Conservation (phyloP, 1,140 invertebrate species). For the Centruroides sculpturatus region DNA sequence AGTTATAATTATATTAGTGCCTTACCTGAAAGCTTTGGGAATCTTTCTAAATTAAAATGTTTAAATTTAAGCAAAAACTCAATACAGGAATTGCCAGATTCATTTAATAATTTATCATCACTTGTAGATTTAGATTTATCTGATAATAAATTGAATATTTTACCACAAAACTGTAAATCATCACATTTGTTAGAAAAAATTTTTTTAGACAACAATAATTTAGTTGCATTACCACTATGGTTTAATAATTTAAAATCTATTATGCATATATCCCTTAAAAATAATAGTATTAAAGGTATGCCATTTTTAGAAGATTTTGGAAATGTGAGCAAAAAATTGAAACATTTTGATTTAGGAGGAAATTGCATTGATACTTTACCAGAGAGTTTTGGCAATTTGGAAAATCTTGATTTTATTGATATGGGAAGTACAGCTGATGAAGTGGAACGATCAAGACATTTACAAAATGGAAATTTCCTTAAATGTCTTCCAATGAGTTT, state of each 20-base stretch:
- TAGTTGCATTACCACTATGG: slow-evolving; percentile 5
- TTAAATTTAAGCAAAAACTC: slow-evolving; percentile 4
- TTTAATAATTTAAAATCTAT: slow-evolving; percentile 2
- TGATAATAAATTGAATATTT: slow-evolving; percentile 3
- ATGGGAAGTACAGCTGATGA: slow-evolving; percentile 8
- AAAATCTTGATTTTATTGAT: neutral
- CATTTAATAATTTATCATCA: slow-evolving; percentile 1
- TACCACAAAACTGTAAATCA: slow-evolving; percentile 3
- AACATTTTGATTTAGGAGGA: slow-evolving; percentile 9
- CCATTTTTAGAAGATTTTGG: slow-evolving; percentile 6
- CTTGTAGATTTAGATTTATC: slow-evolving; percentile 8
- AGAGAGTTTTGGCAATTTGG: slow-evolving; percentile 3
- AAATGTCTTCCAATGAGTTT: slow-evolving; percentile 1
- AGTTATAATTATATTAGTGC: slow-evolving; percentile 1
- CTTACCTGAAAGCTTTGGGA: slow-evolving; percentile 7
- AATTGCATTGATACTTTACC: slow-evolving; percentile 5
- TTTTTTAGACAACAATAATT: neutral
- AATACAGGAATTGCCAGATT: slow-evolving; percentile 1
- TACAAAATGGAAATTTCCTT: slow-evolving; percentile 7
- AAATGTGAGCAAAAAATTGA: neutral
- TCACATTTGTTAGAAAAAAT: neutral
- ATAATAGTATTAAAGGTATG: neutral
- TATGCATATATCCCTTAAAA: neutral
- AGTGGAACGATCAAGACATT: neutral
- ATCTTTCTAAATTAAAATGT: neutral